These are phyloP conservation scores for Sweltsa coloradensis DNA, from an alignment of 1,140 invertebrate genomes.

Conservation along the genomic window DNA sequence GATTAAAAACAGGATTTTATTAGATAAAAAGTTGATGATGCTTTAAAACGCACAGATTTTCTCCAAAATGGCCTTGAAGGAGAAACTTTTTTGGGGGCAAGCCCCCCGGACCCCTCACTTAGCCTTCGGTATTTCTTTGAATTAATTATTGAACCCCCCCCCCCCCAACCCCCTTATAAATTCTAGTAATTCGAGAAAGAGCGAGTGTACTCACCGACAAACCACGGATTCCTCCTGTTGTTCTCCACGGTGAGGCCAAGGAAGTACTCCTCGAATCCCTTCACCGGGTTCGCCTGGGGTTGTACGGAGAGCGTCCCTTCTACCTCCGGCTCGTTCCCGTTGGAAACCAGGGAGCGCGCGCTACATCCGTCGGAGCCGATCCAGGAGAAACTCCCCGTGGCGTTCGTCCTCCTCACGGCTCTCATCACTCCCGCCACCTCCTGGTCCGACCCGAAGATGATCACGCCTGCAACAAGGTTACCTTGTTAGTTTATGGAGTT, in stretches of 20 bases:
- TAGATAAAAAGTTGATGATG: too few species aligned
- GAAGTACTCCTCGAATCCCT: constrained; percentile 82
- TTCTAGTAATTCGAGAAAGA: too few species aligned
- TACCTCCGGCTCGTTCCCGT: constrained; percentile 77
- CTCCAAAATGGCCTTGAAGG: too few species aligned
- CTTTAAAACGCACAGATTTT: too few species aligned
- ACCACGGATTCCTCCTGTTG: constrained; percentile 86
- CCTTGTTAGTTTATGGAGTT: too few species aligned
- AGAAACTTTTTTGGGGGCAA: too few species aligned
- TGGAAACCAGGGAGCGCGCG: constrained; percentile 71
- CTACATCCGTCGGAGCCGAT: constrained; percentile 92
- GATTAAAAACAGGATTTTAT: too few species aligned
- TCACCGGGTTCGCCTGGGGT: constrained; percentile 75
- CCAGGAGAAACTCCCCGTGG: constrained; percentile 86
- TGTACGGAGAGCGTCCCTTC: constrained; percentile 87
- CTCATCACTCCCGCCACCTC: constrained; percentile 90
- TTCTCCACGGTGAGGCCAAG: constrained; percentile 70
- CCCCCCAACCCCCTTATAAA: too few species aligned
- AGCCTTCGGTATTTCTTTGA: too few species aligned
- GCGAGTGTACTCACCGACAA: constrained; percentile 58
- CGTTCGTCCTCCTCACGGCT: constrained; percentile 72
- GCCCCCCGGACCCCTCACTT: too few species aligned
- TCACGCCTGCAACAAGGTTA: constrained; percentile 79
- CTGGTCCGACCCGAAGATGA: constrained; percentile 92
- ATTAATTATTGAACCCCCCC: too few species aligned